phyloP scores from a whole-genome alignment of 2,113 vertebrate genomes.

The Vidua macroura region DNA sequence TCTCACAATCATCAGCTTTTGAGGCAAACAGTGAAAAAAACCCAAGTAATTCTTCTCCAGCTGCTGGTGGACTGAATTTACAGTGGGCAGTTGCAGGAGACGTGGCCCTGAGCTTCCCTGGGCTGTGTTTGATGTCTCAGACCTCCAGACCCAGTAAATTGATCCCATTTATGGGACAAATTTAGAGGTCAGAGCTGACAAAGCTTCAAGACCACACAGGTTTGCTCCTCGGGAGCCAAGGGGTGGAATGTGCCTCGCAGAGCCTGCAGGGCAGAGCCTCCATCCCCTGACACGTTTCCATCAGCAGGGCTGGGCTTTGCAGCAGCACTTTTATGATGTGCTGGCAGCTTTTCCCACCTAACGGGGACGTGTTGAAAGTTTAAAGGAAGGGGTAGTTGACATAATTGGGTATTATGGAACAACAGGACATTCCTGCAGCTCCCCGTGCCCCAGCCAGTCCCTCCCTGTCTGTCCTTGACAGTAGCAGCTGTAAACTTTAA shows the following conservation, averaged over 20 bases:
- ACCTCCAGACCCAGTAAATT: slow-evolving; percentile 25
- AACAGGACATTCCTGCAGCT: neutral
- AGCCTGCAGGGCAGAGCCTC: neutral
- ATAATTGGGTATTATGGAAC: neutral
- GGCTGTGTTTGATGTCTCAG: neutral
- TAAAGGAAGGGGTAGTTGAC: neutral
- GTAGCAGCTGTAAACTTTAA: neutral
- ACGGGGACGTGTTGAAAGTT: neutral
- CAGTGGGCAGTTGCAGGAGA: neutral
- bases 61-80: neutral
- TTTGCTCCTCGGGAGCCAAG: neutral
- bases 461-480: neutral
- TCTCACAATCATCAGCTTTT: neutral
- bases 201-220: slow-evolving; percentile 55
- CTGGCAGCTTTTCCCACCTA: slow-evolving; percentile 17
- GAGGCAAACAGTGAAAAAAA: neutral
- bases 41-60: neutral
- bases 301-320: slow-evolving; percentile 18
- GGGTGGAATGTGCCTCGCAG: neutral
- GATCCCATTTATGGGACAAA: slow-evolving; percentile 42
- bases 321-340: neutral
- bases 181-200: slow-evolving; percentile 48
- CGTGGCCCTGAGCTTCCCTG: neutral
- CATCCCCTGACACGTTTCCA: slow-evolving; percentile 18
- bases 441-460: neutral